Base-by-base conservation (phyloP, 2,888 invertebrate species). In the Ashinkailepas kermadecensis region DNA sequence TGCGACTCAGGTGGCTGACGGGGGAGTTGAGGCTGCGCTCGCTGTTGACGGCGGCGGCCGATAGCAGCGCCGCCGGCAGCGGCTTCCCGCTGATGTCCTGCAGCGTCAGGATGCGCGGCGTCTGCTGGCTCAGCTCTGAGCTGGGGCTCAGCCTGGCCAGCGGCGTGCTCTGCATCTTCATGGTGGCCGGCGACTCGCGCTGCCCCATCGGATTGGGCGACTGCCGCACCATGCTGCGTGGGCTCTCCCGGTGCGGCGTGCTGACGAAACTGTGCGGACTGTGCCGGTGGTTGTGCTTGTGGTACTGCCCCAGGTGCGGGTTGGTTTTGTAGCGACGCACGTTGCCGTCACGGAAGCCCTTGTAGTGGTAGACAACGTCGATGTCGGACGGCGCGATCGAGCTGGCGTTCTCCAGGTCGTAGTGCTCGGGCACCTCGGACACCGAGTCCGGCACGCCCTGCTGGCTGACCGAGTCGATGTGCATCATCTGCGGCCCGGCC, bases 331-430 rank as follows among this genome's bases (percentile, higher is more conserved):
- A 95, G 87, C 95, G 95, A 78, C 95, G 90, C 83, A 93, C 92
- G 83, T 88, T 88, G 1, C 95, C 95, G 88, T 96, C 95, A 57
- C 97, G 90, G 87, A 95, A 97, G 84, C 89, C 95, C 89, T 97
- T 96, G 87, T 98, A 98, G 87, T 98, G 97, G 86, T 96, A 96
- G 18, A 96, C 95, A 84, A 98, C 95, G 87, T 98, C 97, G 84
- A 97, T 97, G 87, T 98, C 98, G 4, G 97, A 97, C 0, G 98
- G 97, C 0, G 98, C 98, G 85, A 98, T 97, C 0, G 96, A 97
- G 87, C 96, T 97, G 1, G 97, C 97, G 88, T 97, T 97, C 89
- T 98, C 98, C 83, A 98, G 89, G 87, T 98, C 97, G 87, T 98
- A 98, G 87, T 96, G 96, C 87, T 97, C 96, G 0, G 96, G 95